Percentiles rank a stretch among this genome's conserved stretches.
Conservation (phyloP, 1,140 invertebrate species). For the Zaprionus ghesquierei region DNA sequence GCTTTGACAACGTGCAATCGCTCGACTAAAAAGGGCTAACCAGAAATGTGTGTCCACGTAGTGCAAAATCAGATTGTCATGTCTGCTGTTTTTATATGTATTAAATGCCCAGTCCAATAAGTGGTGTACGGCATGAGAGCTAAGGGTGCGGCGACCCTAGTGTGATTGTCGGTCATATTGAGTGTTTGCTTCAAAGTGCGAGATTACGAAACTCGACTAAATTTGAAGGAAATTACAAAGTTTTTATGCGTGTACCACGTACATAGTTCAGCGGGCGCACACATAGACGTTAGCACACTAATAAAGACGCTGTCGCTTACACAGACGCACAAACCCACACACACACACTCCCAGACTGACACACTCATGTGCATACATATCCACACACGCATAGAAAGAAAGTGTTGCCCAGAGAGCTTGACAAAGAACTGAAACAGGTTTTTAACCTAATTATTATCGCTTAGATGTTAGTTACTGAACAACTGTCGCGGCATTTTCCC, state of each 20-base stretch:
- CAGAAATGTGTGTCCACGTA: slow-evolving; percentile 66
- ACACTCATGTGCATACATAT: slow-evolving; percentile 11
- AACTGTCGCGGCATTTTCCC: slow-evolving; percentile 17
- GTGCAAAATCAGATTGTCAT: slow-evolving; percentile 68
- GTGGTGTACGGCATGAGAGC: slow-evolving; percentile 18
- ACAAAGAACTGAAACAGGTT: slow-evolving; percentile 76
- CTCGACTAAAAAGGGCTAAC: slow-evolving; percentile 7
- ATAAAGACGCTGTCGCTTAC: slow-evolving; percentile 8
- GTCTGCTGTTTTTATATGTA: slow-evolving; percentile 52
- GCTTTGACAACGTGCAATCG: background rate
- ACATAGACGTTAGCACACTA: slow-evolving; percentile 2
- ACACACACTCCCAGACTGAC: slow-evolving; percentile 9
- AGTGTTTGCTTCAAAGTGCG: slow-evolving; percentile 57
- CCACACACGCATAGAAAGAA: slow-evolving; percentile 57
- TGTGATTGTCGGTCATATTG: slow-evolving; percentile 24
- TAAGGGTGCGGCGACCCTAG: slow-evolving; percentile 58
- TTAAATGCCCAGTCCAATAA: slow-evolving; percentile 33
- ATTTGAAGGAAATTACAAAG: slow-evolving; percentile 54
- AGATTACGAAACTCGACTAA: slow-evolving; percentile 65
- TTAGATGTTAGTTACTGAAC: slow-evolving; percentile 32
- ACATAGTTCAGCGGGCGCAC: slow-evolving; percentile 47
- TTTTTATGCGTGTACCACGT: slow-evolving; percentile 74
- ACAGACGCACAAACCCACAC: slow-evolving; percentile 11
- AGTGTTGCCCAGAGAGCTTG: slow-evolving; percentile 64
- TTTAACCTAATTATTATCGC: slow-evolving; percentile 74